Base-by-base conservation (phyloP, 2,113 vertebrate genomes). In the Condylura cristata region DNA sequence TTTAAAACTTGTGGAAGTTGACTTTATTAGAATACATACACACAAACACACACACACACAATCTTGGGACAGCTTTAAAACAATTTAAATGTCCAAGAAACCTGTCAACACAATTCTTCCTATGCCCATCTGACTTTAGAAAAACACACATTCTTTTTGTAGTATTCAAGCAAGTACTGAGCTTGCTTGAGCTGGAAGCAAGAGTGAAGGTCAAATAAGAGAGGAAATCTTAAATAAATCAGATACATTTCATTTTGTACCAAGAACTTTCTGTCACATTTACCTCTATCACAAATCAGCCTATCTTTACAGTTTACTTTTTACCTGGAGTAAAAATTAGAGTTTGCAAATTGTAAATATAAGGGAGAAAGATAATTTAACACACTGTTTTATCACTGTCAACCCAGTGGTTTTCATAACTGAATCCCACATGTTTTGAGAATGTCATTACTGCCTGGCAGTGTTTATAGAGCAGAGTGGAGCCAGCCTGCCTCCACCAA, bases 331-430 rank as follows among this genome's bases (percentile, higher is more conserved):
- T 95, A 95, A 97, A 97, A 97, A 95, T 97, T 81, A 93, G 74
- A 96, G n/a, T 56, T 98, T 96, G 66, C 72, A 93, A 95, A 88
- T 95, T 96, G 93, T 98, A 98, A 98, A 98, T 97, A 98, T 32
- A 65, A 66, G 78, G 90, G 86, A 3, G 14, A 86, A 93, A 89
- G 91, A 90, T 97, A 97, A 97, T 97, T 97, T 95, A 96, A 95
- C 41, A 13, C 37, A 30, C 28, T 12, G 44, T 96, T 97, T 97
- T 96, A 97, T 97, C 96, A 95, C 78, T 95, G 83, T 82, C 97
- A 91, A 95, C 81, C 48, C 88, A 80, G 76, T 60, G 91, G 92
- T 96, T 97, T 96, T 97, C 96, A 96, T 56, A 16, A 84, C 12
- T 4, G 58, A 96, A 95, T 65, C 76, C 76, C 80, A 78, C 65